Base-by-base conservation (phyloP, 1,140 invertebrate genomes). In the Colletes gigas region DNA sequence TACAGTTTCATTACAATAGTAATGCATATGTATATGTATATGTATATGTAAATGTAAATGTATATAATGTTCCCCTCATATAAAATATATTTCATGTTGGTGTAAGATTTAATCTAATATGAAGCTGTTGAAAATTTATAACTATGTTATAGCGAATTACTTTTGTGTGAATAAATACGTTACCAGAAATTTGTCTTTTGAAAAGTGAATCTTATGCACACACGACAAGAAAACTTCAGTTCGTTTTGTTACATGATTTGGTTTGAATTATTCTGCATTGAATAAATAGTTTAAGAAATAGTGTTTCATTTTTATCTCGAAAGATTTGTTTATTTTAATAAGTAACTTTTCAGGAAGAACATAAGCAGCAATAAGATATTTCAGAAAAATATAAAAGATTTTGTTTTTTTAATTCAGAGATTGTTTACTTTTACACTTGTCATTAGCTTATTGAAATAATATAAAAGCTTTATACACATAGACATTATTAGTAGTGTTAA, bases 381-480 rank as follows among this genome's bases (percentile, higher is more conserved):
- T 75, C 19, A 3, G 30, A 77, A 50, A 59, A 52, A 80, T 87
- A 72, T 86, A 63, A 79, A 87, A 82, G 78, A 76, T 55, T 57
- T 9, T 73, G 54, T 66, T 62, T 47, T 50, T 78, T 88, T 85
- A 85, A 83, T 85, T 83, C 60, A 66, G 73, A 83, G 70, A 75
- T 79, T 80, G 63, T 81, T 76, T 67, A 83, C 65, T 75, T 63
- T 81, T 87, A 83, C 84, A 87, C 52, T 85, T 67, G 57, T 83
- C 65, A 74, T 71, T 83, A 54, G 76, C 77, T 81, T 83, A 81
- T 67, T 74, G 50, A 83, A 82, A 80, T 83, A 83, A 86, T 87
- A 86, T 83, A 86, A 83, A 87, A 83, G 81, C 84, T 86, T 86
- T 86, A 85, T 86, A 86, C 83, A 86, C 47, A 74, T 73, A 63